Evolutionary conservation across 1,140 invertebrate species (phyloP).

Genomic region (Aphidius ervi): DNA sequence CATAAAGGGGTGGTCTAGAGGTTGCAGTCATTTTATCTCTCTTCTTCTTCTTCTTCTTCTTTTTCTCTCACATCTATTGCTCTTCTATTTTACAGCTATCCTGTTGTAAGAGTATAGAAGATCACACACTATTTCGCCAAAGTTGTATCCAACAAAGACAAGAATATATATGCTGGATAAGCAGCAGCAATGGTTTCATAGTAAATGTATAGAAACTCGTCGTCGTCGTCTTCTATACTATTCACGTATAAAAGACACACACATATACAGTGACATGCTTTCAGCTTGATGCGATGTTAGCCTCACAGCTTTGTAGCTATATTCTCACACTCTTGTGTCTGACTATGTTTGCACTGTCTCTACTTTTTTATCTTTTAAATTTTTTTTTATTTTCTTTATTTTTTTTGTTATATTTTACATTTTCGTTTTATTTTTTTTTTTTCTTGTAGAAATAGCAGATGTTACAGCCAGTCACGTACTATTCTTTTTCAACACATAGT

Average conservation of each 20-base stretch:
- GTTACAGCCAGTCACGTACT: slow-evolving; percentile 30
- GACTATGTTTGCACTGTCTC: too few relatives aligned
- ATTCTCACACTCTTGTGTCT: too few relatives aligned
- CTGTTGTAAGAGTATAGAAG: too few relatives aligned
- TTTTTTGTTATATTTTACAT: slow-evolving; percentile 26
- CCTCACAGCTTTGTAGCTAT: neutral
- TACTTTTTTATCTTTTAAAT: neutral
- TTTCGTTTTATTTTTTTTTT: slow-evolving; percentile 27
- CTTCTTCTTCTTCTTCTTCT: slow-evolving; percentile 7
- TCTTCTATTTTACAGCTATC: too few relatives aligned
- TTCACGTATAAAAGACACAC: slow-evolving; percentile 2
- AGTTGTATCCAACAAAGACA: too few relatives aligned
- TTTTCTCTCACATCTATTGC: slow-evolving; percentile 6
- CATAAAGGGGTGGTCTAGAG: slow-evolving; percentile 48
- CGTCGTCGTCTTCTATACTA: too few relatives aligned
- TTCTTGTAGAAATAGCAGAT: slow-evolving; percentile 38
- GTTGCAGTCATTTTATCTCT: slow-evolving; percentile 28
- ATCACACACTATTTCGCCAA: too few relatives aligned
- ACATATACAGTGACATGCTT: slow-evolving; percentile 2
- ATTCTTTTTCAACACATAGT: too few relatives aligned
- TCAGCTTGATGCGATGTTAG: neutral
- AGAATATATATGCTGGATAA: too few relatives aligned
- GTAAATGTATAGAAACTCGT: too few relatives aligned
- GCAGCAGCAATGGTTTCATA: too few relatives aligned
- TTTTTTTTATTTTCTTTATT: neutral